Base-by-base conservation (phyloP, 2,888 invertebrate genomes). In the Orthosia incerta region DNA sequence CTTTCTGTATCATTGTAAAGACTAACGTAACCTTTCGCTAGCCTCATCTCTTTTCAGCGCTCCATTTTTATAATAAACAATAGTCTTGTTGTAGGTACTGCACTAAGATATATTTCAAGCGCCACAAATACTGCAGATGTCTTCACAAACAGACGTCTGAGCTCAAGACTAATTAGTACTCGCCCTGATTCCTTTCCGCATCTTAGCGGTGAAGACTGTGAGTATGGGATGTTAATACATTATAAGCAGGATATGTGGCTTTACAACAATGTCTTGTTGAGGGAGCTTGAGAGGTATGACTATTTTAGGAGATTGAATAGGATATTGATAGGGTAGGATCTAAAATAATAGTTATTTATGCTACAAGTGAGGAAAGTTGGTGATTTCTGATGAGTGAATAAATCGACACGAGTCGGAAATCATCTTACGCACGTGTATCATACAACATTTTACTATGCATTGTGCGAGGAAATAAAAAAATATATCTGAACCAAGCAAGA, bases 161-260 rank as follows among this genome's bases (percentile, higher is more conserved):
- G 31, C 65, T 59, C 16, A 16, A 13, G 13, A 23, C 63, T 80
- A 80, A 79, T 79, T 75, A 79, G 59, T 70, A 46, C 64, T 63
- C 66, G 66, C 66, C 26, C 70, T 74, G 70, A 69, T 80, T 79
- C 81, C 55, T 74, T 56, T 39, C 46, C 60, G n/a, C 57, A 56
- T 61, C 63, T 67, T 80, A 60, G 80, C 7, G 69, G 75, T 62
- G 61, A 62, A 50, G 15, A 45, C 12, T 64, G 16, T 15, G 2
- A 16, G 50, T 61, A 2, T 57, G 50, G 15, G 15, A 31, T 53
- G 61, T 80, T 51, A 64, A 74, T 65, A 56, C 51, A 68, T 61
- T 61, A 74, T 53, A 31, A 67, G 39, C 12, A 39, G 31, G 55
- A 55, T 62, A 31, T 46, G 16, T 57, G 50, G 56, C 20, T 46